Conservation (phyloP, 2,888 invertebrate species). For the Criorhina ranunculi region DNA sequence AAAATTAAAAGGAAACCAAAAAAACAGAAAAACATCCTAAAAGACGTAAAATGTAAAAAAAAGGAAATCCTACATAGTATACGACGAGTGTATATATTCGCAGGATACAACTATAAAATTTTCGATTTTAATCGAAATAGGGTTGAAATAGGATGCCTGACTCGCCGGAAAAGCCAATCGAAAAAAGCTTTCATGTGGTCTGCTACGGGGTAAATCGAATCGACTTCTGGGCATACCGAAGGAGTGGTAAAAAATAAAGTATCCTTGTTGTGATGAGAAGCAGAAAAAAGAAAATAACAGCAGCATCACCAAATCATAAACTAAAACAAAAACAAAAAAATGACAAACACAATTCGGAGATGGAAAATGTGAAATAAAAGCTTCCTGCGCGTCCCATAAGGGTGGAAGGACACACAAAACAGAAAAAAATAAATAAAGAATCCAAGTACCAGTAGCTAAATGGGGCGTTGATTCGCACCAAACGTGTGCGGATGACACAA, state of each 20-base stretch:
- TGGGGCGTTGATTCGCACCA: constrained; percentile 75
- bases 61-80: no score
- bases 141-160: constrained; percentile 70
- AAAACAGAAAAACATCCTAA: constrained; percentile 21
- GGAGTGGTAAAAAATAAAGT: constrained; percentile 63
- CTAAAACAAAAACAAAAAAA: constrained; percentile 63
- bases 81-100: constrained; percentile 6
- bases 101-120: constrained; percentile 72
- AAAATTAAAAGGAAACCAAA: constrained; percentile 9
- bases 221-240: no score
- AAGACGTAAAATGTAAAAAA: constrained; percentile 27
- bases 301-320: constrained; percentile 55
- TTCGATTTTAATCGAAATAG: constrained; percentile 75
- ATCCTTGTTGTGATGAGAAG: constrained; percentile 46
- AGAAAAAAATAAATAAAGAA: constrained; percentile 24
- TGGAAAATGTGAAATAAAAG: constrained; percentile 59
- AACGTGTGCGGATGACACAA: constrained; percentile 71
- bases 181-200: constrained; percentile 60
- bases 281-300: constrained; percentile 16
- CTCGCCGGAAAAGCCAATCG: constrained; percentile 70
- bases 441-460: constrained; percentile 71
- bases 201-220: constrained; percentile 52
- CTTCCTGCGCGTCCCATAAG: constrained; percentile 39
- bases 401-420: constrained; percentile 52
- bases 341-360: constrained; percentile 36